phyloP scores from a whole-genome alignment of 2,797 vertebrate genomes.

The Aulostomus chinensis region DNA sequence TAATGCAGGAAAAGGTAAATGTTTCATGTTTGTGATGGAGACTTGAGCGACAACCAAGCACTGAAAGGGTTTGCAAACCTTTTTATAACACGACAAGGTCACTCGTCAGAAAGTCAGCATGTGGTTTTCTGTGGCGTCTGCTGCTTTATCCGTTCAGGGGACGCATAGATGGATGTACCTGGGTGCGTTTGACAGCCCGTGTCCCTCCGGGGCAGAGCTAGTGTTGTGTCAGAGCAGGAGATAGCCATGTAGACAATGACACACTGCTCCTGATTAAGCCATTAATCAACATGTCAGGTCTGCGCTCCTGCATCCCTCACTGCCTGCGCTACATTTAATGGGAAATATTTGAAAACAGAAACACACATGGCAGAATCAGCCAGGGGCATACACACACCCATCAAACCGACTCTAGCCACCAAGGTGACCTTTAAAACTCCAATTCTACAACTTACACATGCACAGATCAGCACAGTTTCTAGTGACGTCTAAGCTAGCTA shows the following conservation, averaged over 20 bases:
- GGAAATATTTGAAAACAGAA: slow-evolving; percentile 30
- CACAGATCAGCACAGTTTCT: slow-evolving; percentile 1
- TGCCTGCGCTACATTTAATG: slow-evolving; percentile 26
- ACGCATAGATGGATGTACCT: slow-evolving; percentile 7
- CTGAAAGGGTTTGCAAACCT: not conserved
- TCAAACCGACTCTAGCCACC: not conserved
- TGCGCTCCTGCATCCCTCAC: slow-evolving; percentile 34
- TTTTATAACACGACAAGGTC: not conserved
- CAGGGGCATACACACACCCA: not conserved
- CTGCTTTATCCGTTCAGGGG: slow-evolving; percentile 12
- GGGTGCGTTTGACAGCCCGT: slow-evolving; percentile 38
- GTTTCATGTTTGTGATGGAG: not conserved
- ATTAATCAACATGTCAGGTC: slow-evolving; percentile 72
- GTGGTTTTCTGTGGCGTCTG: slow-evolving; percentile 5
- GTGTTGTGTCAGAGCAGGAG: slow-evolving; percentile 44
- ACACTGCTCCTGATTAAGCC: slow-evolving; percentile 63
- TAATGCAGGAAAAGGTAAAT: slow-evolving; percentile 8
- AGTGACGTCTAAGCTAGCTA: slow-evolving; percentile 30
- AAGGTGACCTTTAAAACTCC: slow-evolving; percentile 30
- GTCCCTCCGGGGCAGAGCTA: slow-evolving; percentile 55
- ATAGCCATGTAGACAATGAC: slow-evolving; percentile 53
- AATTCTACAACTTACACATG: not conserved
- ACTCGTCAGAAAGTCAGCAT: not conserved
- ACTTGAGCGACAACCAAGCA: not conserved
- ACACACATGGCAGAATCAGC: slow-evolving; percentile 14